A percentile compares a stretch with the other conserved stretches of the same genome.
phyloP scores from a whole-genome alignment of 1,140 invertebrate species.

The Drosophila tani region DNA sequence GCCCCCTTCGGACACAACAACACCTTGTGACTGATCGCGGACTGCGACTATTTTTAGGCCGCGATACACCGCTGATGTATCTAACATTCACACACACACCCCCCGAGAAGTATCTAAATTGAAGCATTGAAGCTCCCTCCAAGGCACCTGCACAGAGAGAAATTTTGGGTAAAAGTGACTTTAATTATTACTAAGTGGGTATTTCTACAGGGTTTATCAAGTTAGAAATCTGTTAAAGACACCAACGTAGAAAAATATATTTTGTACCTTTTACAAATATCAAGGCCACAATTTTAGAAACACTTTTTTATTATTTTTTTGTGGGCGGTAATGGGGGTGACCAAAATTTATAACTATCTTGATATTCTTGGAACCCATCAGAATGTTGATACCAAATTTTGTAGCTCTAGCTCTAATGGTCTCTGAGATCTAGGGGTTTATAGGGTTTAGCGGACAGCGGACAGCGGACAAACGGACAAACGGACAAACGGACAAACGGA shows the following conservation, averaged over 20 bases:
- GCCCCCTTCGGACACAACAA: conserved; percentile 1
- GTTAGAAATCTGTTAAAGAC: too few species aligned
- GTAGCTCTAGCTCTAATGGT: background rate
- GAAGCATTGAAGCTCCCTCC: conserved; percentile 7
- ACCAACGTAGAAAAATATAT: too few species aligned
- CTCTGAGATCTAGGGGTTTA: background rate
- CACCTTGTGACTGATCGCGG: conserved; percentile 46
- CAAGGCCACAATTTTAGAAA: too few species aligned
- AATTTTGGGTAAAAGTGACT: background rate
- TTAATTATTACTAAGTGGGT: too few species aligned
- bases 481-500: background rate
- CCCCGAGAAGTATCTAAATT: conserved; percentile 24
- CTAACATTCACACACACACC: background rate
- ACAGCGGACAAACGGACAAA: background rate
- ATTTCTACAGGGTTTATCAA: too few species aligned
- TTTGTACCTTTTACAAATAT: too few species aligned
- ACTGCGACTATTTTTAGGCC: conserved; percentile 66
- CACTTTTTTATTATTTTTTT: too few species aligned
- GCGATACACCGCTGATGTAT: conserved; percentile 13
- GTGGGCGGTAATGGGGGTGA: too few species aligned
- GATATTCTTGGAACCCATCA: too few species aligned
- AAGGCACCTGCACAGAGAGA: conserved; percentile 22
- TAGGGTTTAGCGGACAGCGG: background rate
- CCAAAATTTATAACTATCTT: too few species aligned
- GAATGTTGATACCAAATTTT: too few species aligned